Percentiles rank a stretch among this genome's conserved stretches.
These are phyloP conservation scores for Nannoperca australis DNA, from an alignment of 2,797 vertebrate species.

Conservation along the genomic window DNA sequence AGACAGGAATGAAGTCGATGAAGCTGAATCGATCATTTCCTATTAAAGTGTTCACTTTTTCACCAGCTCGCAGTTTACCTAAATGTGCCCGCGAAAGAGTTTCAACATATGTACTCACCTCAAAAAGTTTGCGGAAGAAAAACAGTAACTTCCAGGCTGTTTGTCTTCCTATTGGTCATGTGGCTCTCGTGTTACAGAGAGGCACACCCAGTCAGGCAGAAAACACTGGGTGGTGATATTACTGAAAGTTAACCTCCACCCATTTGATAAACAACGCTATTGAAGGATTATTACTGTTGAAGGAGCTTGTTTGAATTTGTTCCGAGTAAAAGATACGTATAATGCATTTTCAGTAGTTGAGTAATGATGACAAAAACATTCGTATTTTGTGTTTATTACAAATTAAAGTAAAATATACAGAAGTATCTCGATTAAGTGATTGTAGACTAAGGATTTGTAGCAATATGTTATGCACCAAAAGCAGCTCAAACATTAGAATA, in stretches of 20 bases:
- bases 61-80: not conserved
- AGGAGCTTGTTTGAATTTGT: not conserved
- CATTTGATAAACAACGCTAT: constrained; percentile 46
- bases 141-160: constrained; percentile 34
- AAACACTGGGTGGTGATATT: constrained; percentile 32
- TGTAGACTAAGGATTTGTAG: constrained; percentile 3
- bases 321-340: not conserved
- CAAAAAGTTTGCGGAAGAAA: constrained; percentile 66
- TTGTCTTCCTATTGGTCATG: constrained; percentile 69
- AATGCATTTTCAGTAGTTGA: not conserved
- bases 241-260: constrained; percentile 44
- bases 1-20: not conserved
- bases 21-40: constrained; percentile 19
- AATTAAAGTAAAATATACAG: constrained; percentile 49
- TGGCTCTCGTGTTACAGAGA: constrained; percentile 53
- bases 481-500: constrained; percentile 8
- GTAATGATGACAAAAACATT: constrained; percentile 38
- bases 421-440: constrained; percentile 22
- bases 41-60: not conserved
- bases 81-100: not conserved
- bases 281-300: not conserved
- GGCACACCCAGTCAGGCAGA: constrained; percentile 63
- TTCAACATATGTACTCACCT: constrained; percentile 74
- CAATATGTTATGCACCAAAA: constrained; percentile 32
- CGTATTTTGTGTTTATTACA: constrained; percentile 70